Evolutionary conservation across 1,140 invertebrate genomes (phyloP), one percentile per base, ranked within the genome.

Genomic region (Leptestheria dahalacensis): DNA sequence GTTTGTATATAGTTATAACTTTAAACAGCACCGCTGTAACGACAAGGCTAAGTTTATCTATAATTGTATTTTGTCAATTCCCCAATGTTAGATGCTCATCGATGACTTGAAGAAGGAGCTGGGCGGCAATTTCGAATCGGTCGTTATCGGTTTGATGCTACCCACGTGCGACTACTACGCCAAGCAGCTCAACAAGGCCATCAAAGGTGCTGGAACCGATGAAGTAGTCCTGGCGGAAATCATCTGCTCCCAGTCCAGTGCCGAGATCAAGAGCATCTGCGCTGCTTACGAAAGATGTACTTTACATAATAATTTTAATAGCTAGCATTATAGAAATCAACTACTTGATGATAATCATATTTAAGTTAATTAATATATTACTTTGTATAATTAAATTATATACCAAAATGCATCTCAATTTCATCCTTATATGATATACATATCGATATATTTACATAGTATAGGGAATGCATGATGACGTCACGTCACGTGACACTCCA

Each of bases 141-240:
- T 87, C 10, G 82, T 89, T 58, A 69, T 86, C 15, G 85, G 82
- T 0, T 69, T 89, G 46, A 82, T 86, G 79, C 72, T 75, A 64
- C 77, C 80, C 0, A 81, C 83, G 0, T 75, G 76, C 57, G 78
- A 84, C 57, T 88, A 83, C 70, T 74, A 87, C 47, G 84, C 82
- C 65, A 74, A 80, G 65, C 77, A 86, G 67, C 70, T 88, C 51
- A 71, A 84, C 63, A 72, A 78, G 46, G 83, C 85, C 33, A 84
- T 86, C 77, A 61, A 66, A 68, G 75, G 74, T 41, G 62, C 71
- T 1, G 76, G 75, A 24, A 77, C 75, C 52, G 70, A 73, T 66
- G 91, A 94, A 71, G 80, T 83, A 64, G 83, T 84, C 15, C 75
- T 96, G n/a, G 87, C 94, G 62, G 91, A 95, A 74, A 82, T 93